These are phyloP conservation scores for Phyllopteryx taeniolatus DNA, from an alignment of 2,113 vertebrate species.

Conservation along the genomic window DNA sequence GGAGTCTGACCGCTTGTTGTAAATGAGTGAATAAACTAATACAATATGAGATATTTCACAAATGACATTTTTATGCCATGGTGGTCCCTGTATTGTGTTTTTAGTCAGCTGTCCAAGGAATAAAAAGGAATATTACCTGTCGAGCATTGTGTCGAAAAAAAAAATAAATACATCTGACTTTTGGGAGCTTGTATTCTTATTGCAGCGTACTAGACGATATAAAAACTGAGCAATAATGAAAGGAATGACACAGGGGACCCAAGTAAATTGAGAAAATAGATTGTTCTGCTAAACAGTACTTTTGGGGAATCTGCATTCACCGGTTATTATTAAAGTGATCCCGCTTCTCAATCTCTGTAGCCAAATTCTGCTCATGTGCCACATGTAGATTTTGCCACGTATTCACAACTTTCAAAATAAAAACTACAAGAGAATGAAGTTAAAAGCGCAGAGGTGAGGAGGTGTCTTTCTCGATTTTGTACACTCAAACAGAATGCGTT, in stretches of 20 bases:
- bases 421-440: conserved; percentile 57
- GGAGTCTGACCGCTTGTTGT: no score
- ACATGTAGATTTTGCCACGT: conserved; percentile 41
- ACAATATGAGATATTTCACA: no score
- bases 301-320: background rate
- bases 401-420: conserved; percentile 49
- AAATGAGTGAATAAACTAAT: no score
- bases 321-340: background rate
- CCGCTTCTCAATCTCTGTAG: conserved; percentile 5
- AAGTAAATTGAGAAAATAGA: conserved; percentile 1
- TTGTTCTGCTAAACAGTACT: background rate
- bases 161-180: conserved; percentile 7
- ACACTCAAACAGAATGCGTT: conserved; percentile 71
- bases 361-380: conserved; percentile 35
- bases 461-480: conserved; percentile 75
- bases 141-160: conserved; percentile 8
- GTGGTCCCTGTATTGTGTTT: conserved; percentile 11
- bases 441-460: conserved; percentile 63
- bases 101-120: background rate
- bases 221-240: background rate
- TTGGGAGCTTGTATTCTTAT: conserved; percentile 4
- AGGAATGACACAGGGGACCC: background rate
- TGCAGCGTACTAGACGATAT: background rate
- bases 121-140: conserved; percentile 9
- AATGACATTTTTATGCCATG: background rate